A percentile compares a stretch with the other conserved stretches of the same genome.
phyloP scores from a whole-genome alignment of 2,888 invertebrate genomes.

The Cataglyphis cursor region DNA sequence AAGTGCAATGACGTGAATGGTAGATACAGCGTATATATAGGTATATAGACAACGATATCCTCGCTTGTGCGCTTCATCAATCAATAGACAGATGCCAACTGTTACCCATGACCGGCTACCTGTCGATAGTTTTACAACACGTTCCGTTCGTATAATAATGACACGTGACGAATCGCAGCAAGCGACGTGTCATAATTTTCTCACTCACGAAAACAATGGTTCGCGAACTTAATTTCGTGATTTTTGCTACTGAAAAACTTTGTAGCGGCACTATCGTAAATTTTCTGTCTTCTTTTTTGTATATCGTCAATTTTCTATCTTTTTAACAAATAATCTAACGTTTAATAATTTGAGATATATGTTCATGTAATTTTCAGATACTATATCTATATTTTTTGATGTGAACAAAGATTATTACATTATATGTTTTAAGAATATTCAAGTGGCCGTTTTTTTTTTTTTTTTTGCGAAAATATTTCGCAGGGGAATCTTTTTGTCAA shows the following conservation, averaged over 20 bases:
- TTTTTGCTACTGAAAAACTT: not conserved
- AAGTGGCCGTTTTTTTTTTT: not conserved
- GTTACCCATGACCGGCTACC: conserved; percentile 21
- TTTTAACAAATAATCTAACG: not conserved
- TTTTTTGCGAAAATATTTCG: not conserved
- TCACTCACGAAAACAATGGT: not conserved
- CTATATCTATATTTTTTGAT: not conserved
- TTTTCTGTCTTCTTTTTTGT: not conserved
- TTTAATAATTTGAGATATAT: not conserved
- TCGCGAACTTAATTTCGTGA: not conserved
- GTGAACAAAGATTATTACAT: not conserved
- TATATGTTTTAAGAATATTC: not conserved
- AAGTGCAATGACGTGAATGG: conserved; percentile 33
- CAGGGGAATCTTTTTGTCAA: not conserved
- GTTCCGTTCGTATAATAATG: conserved; percentile 8
- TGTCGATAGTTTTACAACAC: conserved; percentile 51
- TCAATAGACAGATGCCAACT: conserved; percentile 52
- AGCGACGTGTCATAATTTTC: conserved; percentile 34
- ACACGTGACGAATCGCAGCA: conserved; percentile 8
- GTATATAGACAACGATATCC: conserved; percentile 35
- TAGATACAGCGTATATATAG: not conserved
- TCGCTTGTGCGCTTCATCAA: conserved; percentile 40
- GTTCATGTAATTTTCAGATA: not conserved
- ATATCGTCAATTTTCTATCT: not conserved
- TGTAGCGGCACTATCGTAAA: not conserved